Evolutionary conservation across 2,113 vertebrate species (phyloP), one percentile per base, ranked within the genome.

Genomic region (Oryzias javanicus): DNA sequence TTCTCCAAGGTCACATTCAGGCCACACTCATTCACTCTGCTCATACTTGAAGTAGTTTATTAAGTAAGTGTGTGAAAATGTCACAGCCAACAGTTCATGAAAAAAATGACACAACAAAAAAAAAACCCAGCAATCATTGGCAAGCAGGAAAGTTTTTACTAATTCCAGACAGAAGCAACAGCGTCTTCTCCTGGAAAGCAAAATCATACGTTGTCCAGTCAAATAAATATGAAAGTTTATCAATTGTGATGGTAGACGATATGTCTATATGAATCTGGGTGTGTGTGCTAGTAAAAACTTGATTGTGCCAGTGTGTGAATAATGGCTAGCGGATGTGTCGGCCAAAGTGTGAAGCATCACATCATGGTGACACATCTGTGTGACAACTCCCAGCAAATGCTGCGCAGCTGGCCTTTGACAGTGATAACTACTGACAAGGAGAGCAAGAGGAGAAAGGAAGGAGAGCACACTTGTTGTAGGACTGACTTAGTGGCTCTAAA

Each of bases 371-470:
- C 82, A 86, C 84, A 85, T 88, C 76, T 80, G 65, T 81, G 63
- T 65, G 83, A 80, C 86, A 85, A 83, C 83, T 84, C 66, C 82
- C 85, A 72, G 84, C 76, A 35, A 49, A 70, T 68, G 82, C 70
- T 62, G 71, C 1, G 27, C 81, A 66, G 76, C 70, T 66, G 79
- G 62, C 74, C 77, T 72, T 79, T 82, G 82, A 88, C 77, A 25
- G 52, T 85, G 88, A 88, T 82, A 77, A 70, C 70, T 75, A 57
- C 51, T 81, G 88, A 88, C 86, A 88, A 86, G 85, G 77, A 75
- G 85, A 83, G 61, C 20, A 49, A 79, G 70, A 78, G 80, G 78
- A 76, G 65, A 80, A 49, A 76, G 75, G 66, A 81, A 69, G 85
- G 78, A 80, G 83, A 73, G 84, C 74, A 67, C 82, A 76, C 79